A percentile compares a stretch with the other conserved stretches of the same genome.
These are phyloP conservation scores for Chrysodeixis includens DNA, from an alignment of 2,888 invertebrate species.

Conservation along the genomic window DNA sequence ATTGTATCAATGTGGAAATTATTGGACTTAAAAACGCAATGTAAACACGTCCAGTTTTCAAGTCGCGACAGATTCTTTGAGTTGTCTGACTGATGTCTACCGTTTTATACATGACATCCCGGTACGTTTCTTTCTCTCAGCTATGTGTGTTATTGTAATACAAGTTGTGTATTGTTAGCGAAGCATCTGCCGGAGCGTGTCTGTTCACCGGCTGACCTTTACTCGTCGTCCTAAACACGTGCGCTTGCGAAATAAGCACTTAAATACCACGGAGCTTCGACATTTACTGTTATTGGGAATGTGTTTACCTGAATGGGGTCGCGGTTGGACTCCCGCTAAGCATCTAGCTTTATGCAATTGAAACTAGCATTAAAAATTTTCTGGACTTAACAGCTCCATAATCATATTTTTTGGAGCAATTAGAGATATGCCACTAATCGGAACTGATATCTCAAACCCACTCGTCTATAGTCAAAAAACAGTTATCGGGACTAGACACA, in stretches of 20 bases:
- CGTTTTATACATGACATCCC: slow-evolving; percentile 18
- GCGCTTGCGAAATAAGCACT: slow-evolving; percentile 70
- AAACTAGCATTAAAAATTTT: slow-evolving; percentile 6
- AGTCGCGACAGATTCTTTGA: neutral
- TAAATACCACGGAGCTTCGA: slow-evolving; percentile 64
- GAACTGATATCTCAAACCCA: slow-evolving; percentile 17
- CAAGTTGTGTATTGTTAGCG: slow-evolving; percentile 70
- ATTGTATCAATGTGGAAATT: neutral
- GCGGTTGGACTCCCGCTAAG: slow-evolving; percentile 9
- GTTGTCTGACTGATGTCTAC: slow-evolving; percentile 10
- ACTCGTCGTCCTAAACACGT: slow-evolving; percentile 71
- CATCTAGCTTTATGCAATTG: slow-evolving; percentile 12
- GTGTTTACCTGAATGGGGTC: slow-evolving; percentile 34
- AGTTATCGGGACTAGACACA: slow-evolving; percentile 16
- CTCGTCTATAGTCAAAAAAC: slow-evolving; percentile 16
- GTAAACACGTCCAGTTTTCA: slow-evolving; percentile 20
- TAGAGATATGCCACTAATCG: neutral
- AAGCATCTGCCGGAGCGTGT: slow-evolving; percentile 77
- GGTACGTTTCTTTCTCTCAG: slow-evolving; percentile 30
- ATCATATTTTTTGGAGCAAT: neutral
- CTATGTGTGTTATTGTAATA: slow-evolving; percentile 65
- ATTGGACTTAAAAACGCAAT: slow-evolving; percentile 9
- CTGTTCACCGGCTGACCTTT: slow-evolving; percentile 83
- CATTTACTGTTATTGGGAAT: slow-evolving; percentile 60
- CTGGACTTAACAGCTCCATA: neutral